phyloP scores from a whole-genome alignment of 2,888 invertebrate genomes.

The Rotaria socialis region DNA sequence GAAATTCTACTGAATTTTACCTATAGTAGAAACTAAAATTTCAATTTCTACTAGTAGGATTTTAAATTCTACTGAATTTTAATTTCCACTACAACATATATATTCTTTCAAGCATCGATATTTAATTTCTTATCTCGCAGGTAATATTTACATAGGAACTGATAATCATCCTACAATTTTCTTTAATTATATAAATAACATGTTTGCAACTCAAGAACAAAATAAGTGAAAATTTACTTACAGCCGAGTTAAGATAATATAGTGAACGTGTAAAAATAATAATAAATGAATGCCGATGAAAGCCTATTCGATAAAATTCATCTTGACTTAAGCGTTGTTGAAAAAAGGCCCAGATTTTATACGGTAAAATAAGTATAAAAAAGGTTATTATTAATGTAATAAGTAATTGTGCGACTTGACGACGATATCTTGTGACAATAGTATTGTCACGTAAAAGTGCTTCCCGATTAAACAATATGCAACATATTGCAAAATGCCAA shows the following conservation, averaged over 20 bases:
- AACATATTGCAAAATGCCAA: constrained; percentile 20
- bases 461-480: constrained; percentile 7
- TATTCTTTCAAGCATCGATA: no score
- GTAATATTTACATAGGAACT: neutral
- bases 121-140: no score
- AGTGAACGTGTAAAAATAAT: neutral
- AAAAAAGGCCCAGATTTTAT: neutral
- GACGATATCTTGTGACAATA: neutral
- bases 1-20: no score
- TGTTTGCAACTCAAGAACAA: neutral
- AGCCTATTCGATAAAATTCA: neutral
- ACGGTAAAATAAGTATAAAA: constrained; percentile 21
- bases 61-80: no score
- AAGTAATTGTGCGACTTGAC: constrained; percentile 1
- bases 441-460: constrained; percentile 5
- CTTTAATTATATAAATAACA: neutral
- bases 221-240: neutral
- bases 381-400: neutral
- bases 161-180: neutral
- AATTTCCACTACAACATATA: no score
- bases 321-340: neutral
- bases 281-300: neutral
- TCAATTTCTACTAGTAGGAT: no score
- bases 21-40: no score
- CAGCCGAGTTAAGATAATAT: constrained; percentile 7